Base-by-base conservation (phyloP, 2,113 vertebrate species). In the Todiramphus saurophagus region DNA sequence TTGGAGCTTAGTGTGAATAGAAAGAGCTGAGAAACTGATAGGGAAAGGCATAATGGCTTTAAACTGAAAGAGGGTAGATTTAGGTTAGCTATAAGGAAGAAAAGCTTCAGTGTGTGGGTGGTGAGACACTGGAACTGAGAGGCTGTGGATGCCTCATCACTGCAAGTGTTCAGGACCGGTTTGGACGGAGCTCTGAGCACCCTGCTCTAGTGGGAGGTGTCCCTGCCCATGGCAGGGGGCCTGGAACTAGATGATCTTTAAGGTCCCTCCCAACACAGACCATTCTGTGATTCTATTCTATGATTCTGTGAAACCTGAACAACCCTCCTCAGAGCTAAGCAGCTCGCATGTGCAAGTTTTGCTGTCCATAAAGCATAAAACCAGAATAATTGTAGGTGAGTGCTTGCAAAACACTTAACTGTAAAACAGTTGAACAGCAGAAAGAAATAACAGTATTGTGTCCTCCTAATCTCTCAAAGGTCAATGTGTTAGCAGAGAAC, bases 141-240 rank as follows among this genome's bases (percentile, higher is more conserved):
- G 58, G 37, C 14, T 86, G 75, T 19, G 66, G 41, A 15, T 91
- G 41, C 10, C 16, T 31, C 77, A 60, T n/a, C 41, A 53, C 46
- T 87, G 77, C 41, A 0, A 78, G 6, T 68, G 72, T 1, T 51
- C 83, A 35, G 37, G 27, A 35, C 30, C 51, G 43, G 30, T 44
- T 0, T 77, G 35, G 70, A 66, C 0, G 0, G 25, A 18, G 13
- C 39, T 83, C 7, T 24, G 53, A 62, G 59, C 46, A 83, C 0
- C 11, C 35, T 87, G 78, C 24, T 16, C 12, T 0, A 23, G 35
- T 35, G 55, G 53, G 17, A 87, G 28, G 3, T 41, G 78, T 51
- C 60, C 33, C 28, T 73, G 66, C 8, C 33, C 8, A 4, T 25
- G 37, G 33, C 55, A 69, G 11, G 10, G 13, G 41, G 35, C 4